Percentiles rank a stretch among this genome's conserved stretches.
Evolutionary conservation across 2,797 vertebrate species (phyloP).

Genomic region (Lates japonicus): DNA sequence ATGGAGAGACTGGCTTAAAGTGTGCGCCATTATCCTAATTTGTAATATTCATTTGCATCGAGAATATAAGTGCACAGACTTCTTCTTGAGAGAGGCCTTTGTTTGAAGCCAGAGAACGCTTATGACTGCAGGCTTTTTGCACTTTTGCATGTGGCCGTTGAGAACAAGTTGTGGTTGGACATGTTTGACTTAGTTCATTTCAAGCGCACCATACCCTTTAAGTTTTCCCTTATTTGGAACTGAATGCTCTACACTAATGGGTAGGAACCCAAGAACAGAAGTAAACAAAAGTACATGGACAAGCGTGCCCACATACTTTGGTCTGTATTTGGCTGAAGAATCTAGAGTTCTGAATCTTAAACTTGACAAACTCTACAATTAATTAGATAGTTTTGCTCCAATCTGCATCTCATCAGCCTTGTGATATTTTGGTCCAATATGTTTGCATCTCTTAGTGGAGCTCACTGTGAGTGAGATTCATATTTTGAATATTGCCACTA

Average conservation of each 20-base stretch:
- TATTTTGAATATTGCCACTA: conserved; percentile 40
- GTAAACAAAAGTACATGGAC: not conserved
- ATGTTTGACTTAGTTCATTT: not conserved
- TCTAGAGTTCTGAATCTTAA: not conserved
- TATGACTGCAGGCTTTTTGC: not conserved
- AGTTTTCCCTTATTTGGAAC: not conserved
- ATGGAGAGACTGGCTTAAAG: not conserved
- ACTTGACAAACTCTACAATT: not conserved
- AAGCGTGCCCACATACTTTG: too few species aligned
- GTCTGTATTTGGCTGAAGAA: not conserved
- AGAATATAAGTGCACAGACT: not conserved
- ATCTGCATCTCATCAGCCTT: conserved; percentile 8
- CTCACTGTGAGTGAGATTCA: not conserved
- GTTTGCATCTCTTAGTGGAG: not conserved
- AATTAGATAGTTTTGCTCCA: not conserved
- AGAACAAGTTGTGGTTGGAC: not conserved
- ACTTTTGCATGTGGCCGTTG: not conserved
- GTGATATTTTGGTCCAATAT: not conserved
- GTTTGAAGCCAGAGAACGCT: not conserved
- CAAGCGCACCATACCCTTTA: not conserved
- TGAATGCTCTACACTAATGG: not conserved
- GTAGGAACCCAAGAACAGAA: too few species aligned
- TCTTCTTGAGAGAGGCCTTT: not conserved
- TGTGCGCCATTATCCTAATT: not conserved
- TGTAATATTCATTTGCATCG: not conserved